A percentile compares a stretch with the other conserved stretches of the same genome.
Evolutionary conservation across 2,113 vertebrate genomes (phyloP).

Genomic region (Rhinichthys klamathensis): DNA sequence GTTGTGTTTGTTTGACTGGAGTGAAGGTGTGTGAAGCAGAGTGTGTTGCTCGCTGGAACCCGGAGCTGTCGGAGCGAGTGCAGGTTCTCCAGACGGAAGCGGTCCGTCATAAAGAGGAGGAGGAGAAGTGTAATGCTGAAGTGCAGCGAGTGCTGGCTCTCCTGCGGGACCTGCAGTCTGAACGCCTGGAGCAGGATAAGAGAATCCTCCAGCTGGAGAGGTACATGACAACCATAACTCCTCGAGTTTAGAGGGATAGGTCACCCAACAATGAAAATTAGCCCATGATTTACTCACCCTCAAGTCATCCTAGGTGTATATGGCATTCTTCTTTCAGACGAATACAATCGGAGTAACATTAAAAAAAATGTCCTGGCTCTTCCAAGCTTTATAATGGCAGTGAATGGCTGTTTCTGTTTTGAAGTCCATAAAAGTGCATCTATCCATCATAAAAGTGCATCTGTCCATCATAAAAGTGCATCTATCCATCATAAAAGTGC

Average conservation of each 20-base stretch:
- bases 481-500: too few relatives aligned
- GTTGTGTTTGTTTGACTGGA: neutral
- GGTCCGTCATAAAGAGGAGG: slow-evolving; percentile 88
- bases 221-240: slow-evolving; percentile 69
- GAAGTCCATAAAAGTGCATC: too few relatives aligned
- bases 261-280: too few relatives aligned
- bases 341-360: too few relatives aligned
- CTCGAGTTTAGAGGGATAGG: neutral
- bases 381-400: too few relatives aligned
- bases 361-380: too few relatives aligned
- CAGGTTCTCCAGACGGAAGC: slow-evolving; percentile 93
- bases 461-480: too few relatives aligned
- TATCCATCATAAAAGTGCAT: too few relatives aligned
- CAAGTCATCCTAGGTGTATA: too few relatives aligned
- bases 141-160: slow-evolving; percentile 90
- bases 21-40: slow-evolving; percentile 85
- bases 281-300: too few relatives aligned
- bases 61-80: slow-evolving; percentile 88
- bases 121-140: slow-evolving; percentile 88
- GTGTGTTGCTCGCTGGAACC: slow-evolving; percentile 82
- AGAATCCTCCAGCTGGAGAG: slow-evolving; percentile 93
- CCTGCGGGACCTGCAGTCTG: slow-evolving; percentile 88
- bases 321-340: too few relatives aligned
- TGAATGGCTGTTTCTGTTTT: too few relatives aligned
- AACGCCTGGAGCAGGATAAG: slow-evolving; percentile 91